Evolutionary conservation across 1,140 invertebrate genomes (phyloP), one percentile per base, ranked within the genome.

Genomic region (Neodiprion lecontei): DNA sequence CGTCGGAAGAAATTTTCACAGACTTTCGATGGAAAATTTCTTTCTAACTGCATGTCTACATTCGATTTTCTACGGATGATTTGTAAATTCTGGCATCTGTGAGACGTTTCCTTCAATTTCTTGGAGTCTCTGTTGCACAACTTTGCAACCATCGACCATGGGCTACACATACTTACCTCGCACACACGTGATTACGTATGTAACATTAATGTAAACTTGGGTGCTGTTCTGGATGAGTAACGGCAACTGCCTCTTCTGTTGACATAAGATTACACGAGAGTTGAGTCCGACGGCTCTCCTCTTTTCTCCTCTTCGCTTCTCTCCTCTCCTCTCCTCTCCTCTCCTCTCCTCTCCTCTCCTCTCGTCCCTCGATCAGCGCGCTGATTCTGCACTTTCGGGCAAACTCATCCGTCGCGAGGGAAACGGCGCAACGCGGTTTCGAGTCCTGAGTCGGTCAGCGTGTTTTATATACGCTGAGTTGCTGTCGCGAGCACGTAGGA

Each of bases 401-500:
- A 84, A 84, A 83, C 84, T 86, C 82, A 83, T 85, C 81, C 73
- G 79, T 84, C 79, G 77, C 75, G 78, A 79, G 80, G 81, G 11
- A 61, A 17, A 14, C 11, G 53, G 53, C n/a, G n/a, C 1, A 61
- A 61, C 53, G n/a, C 11, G 53, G 53, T 14, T n/a, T n/a, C 11
- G 75, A 17, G 9, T 47, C 66, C 48, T 78, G 81, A 85, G 81
- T 83, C 78, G 81, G 80, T 81, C 79, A 82, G 84, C 85, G 85
- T 84, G 80, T 87, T 87, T 87, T 87, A 87, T 87, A 88, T 87
- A 86, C 87, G 87, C 87, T 88, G 87, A 88, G 83, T 88, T 81
- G 84, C 78, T 83, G 53, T 67, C 72, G 74, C 79, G 80, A 82
- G 86, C 87, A 87, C 86, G 82, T 86, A 87, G 82, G 80, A 77